These are phyloP conservation scores for Trisateles emortualis DNA, from an alignment of 2,888 invertebrate species.

Conservation along the genomic window DNA sequence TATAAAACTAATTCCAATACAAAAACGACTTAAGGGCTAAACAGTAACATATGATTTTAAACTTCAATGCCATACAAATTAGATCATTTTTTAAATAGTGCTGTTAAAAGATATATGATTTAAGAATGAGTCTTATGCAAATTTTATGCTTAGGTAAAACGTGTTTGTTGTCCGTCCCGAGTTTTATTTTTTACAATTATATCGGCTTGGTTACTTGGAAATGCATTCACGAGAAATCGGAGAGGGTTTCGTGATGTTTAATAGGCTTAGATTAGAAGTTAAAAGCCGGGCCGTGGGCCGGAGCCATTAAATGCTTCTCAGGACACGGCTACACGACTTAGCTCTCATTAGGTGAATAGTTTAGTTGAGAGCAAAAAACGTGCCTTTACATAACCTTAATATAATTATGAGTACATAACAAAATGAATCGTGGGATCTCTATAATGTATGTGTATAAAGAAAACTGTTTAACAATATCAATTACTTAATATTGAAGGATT, in stretches of 20 bases:
- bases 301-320: constrained; percentile 75
- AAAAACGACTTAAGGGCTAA: constrained; percentile 52
- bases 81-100: constrained; percentile 18
- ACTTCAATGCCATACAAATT: constrained; percentile 30
- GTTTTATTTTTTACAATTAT: constrained; percentile 86
- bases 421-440: constrained; percentile 19
- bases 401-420: constrained; percentile 20
- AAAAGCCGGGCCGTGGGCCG: constrained; percentile 75
- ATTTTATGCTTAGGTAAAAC: constrained; percentile 85
- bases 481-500: too few species aligned
- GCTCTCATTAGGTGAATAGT: constrained; percentile 63
- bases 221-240: constrained; percentile 83
- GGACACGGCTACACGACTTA: constrained; percentile 62
- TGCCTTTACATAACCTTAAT: constrained; percentile 30
- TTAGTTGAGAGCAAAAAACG: constrained; percentile 45
- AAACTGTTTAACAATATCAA: background rate
- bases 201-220: constrained; percentile 85
- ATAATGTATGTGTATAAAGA: constrained; percentile 6
- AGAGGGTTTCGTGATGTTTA: constrained; percentile 82
- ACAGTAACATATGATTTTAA: constrained; percentile 20
- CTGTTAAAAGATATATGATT: constrained; percentile 25
- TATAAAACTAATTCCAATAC: constrained; percentile 66
- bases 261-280: constrained; percentile 86
- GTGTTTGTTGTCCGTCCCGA: constrained; percentile 82
- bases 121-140: constrained; percentile 67